Evolutionary conservation across 2,797 vertebrate species (phyloP), one percentile per base, ranked within the genome.

Genomic region (Borostomias antarcticus): DNA sequence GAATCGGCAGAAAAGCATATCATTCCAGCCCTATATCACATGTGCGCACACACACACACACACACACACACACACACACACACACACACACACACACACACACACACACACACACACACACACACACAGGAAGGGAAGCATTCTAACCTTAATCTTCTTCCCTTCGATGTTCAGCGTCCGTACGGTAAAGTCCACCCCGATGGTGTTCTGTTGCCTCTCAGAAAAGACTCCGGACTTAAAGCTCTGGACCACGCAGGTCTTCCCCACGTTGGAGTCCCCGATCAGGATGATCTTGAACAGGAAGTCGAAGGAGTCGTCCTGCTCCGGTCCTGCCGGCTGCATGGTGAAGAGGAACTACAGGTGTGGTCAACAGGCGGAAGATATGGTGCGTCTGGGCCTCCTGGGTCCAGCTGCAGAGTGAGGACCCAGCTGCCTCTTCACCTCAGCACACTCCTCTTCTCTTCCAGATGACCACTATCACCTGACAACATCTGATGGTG

Each of bases 231-330:
- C 95, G 0, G 94, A 95, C 69, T 93, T 96, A 88, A 99, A 99
- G 61, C 95, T 95, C 75, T 97, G 97, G n/a, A 98, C 95, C 80
- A 99, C 93, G 4, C 96, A 96, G 0, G 97, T 99, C 86, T 99
- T 99, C 1, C 97, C 97, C 51, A 99, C 97, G 0, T 98, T 95
- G 4, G 96, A 96, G 83, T 99, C 97, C 11, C 97, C 97, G 0
- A 99, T 95, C 60, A 99, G 90, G 74, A 99, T 97, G 66, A 99
- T 94, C 82, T 98, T 98, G 76, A 99, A 99, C 63, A 99, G 85
- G 75, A 95, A 99, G 76, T 99, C 97, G 65, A 96, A 96, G 4
- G 87, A 84, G 47, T 98, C 96, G 5, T 98, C 96, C 0, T 88
- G 85, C 17, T 89, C 84, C 0, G 47, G 43, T 11, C 40, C 43